phyloP scores from a whole-genome alignment of 2,888 invertebrate genomes.

The Ennomos quercinarius region DNA sequence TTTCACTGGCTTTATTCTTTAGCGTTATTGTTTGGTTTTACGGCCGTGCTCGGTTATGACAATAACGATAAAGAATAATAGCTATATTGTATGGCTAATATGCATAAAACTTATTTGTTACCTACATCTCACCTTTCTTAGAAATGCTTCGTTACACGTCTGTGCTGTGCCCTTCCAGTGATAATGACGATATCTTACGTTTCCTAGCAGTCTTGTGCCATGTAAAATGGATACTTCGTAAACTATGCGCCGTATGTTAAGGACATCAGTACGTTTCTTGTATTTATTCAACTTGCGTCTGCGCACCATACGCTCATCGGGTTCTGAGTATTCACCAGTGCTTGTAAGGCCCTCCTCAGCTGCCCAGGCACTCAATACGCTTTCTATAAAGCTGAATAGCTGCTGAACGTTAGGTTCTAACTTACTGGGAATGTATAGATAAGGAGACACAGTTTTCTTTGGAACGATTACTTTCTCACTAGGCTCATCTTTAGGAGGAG shows the following conservation, averaged over 20 bases:
- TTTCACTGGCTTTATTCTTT: conserved; percentile 58
- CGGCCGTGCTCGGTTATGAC: conserved; percentile 26
- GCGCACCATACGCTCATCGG: conserved; percentile 88
- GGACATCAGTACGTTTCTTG: conserved; percentile 87
- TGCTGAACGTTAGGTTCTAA: conserved; percentile 92
- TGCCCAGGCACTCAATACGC: conserved; percentile 92
- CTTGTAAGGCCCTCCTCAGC: conserved; percentile 90
- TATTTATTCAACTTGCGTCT: conserved; percentile 86
- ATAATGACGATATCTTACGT: conserved; percentile 90
- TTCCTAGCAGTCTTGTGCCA: conserved; percentile 88
- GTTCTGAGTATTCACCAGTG: conserved; percentile 90
- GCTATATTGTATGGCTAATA: conserved; percentile 11
- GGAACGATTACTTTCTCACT: conserved; percentile 68
- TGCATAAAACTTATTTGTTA: conserved; percentile 10
- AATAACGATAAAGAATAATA: conserved; percentile 33
- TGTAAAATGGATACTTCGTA: conserved; percentile 89
- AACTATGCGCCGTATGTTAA: conserved; percentile 89
- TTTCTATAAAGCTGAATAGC: conserved; percentile 92
- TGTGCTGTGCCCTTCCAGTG: conserved; percentile 95
- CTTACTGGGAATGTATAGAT: conserved; percentile 82
- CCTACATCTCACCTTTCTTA: conserved; percentile 90
- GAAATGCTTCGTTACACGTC: conserved; percentile 95
- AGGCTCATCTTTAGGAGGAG: conserved; percentile 70
- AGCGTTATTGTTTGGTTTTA: conserved; percentile 41
- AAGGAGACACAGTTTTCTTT: conserved; percentile 81